Base-by-base conservation (phyloP, 2,888 invertebrate species). In the Dynastes hyllus region DNA sequence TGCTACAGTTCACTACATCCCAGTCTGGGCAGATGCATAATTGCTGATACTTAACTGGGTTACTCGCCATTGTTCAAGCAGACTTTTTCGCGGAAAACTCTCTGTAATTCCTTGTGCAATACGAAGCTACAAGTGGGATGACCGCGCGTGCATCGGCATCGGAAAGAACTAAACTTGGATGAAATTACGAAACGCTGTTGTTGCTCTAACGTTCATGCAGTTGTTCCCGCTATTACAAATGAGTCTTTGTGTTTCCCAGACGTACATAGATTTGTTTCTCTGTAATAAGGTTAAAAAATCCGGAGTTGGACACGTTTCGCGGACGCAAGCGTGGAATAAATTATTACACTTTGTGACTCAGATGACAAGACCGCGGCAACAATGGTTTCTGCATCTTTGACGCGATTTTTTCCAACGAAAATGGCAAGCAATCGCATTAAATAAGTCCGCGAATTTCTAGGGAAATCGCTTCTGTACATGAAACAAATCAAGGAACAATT, bases 191-290 rank as follows among this genome's bases (percentile, higher is more conserved):
- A 73, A 73, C 45, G 58, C 58, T 27, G 73, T 40, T 13, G 55
- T 58, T 58, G 55, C 16, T 29, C 40, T 58, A 73, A 58, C 11
- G 73, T 73, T 73, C 58, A 73, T 73, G 58, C 73, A 16, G 73
- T 61, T 22, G 58, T 40, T 73, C 73, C 55, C 37, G 58, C 58
- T 58, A 73, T 73, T 73, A 73, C 73, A 73, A 73, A 73, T 73
- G 73, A 73, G 73, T 58, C 73, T 73, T 73, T 73, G 73, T 73
- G 73, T 73, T 73, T 73, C 11, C 73, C 16, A 73, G 73, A 73
- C 69, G 51, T 51, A 51, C 73, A 58, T 22, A 73, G 73, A 73
- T 73, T 61, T 73, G 73, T 61, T 73, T 73, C 73, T 40, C 61
- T 29, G 22, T 22, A 73, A 73, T 73, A 73, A 73, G 73, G 73